These are phyloP conservation scores for Stichopus chloronotus DNA, from an alignment of 35 echinoderm and acorn worm genomes.

Conservation along the genomic window DNA sequence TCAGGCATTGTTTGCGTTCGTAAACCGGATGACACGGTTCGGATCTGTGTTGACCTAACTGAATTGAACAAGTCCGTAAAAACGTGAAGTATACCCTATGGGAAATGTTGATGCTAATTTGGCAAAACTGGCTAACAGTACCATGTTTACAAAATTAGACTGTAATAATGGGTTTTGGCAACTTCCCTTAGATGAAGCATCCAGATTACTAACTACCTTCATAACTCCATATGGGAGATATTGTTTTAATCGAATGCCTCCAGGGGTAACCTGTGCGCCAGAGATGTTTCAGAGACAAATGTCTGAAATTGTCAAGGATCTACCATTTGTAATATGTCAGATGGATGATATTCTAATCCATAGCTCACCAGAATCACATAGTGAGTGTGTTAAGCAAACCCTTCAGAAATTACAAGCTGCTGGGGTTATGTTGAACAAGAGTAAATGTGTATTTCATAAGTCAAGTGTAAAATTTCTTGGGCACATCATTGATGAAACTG, in stretches of 20 bases:
- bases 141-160: conserved; percentile 63
- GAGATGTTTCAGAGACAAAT: conserved; percentile 71
- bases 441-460: conserved; percentile 3
- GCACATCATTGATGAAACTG: conserved; percentile 38
- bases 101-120: conserved; percentile 53
- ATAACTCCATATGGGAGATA: conserved; percentile 66
- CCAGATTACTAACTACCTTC: conserved; percentile 63
- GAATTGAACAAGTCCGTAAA: conserved; percentile 56
- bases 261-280: conserved; percentile 62
- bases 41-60: no score
- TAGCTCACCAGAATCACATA: conserved; percentile 40
- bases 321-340: conserved; percentile 66
- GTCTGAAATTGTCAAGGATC: conserved; percentile 60
- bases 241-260: conserved; percentile 65
- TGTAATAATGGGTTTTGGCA: conserved; percentile 76
- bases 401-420: conserved; percentile 49
- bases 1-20: no score
- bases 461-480: conserved; percentile 43
- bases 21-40: conserved; percentile 57
- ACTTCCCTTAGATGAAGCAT: conserved; percentile 58
- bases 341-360: conserved; percentile 83
- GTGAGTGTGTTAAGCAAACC: conserved; percentile 35
- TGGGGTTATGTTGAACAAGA: conserved; percentile 54
- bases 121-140: conserved; percentile 39
- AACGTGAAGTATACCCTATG: conserved; percentile 58